These are phyloP conservation scores for Phymatocera aterrima DNA, from an alignment of 2,888 invertebrate genomes.

Conservation along the genomic window DNA sequence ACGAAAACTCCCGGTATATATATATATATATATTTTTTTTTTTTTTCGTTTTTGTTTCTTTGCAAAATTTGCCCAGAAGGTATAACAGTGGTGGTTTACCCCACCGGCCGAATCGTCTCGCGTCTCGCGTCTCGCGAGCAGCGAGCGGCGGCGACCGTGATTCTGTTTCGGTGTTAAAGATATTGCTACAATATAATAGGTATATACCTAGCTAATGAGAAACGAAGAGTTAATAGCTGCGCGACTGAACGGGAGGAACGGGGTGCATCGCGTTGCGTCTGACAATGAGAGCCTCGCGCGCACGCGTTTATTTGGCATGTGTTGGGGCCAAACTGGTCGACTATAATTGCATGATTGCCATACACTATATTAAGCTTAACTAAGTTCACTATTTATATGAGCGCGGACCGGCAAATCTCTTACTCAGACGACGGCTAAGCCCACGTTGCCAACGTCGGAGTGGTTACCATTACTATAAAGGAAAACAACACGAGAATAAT, in stretches of 20 bases:
- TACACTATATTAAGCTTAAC: constrained; percentile 52
- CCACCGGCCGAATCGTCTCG: no score
- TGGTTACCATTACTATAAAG: constrained; percentile 2
- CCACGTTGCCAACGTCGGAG: constrained; percentile 39
- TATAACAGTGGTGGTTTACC: no score
- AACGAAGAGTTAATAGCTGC: no score
- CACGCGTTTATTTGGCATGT: constrained; percentile 40
- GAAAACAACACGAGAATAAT: no score
- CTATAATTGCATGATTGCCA: constrained; percentile 41
- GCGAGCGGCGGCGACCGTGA: background rate
- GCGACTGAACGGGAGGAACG: no score
- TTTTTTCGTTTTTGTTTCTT: background rate
- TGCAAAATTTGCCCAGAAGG: background rate
- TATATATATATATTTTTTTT: no score
- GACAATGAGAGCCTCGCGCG: constrained; percentile 23
- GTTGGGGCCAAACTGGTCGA: constrained; percentile 34
- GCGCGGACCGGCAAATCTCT: constrained; percentile 61
- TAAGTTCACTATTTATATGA: constrained; percentile 68
- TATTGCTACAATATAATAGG: background rate
- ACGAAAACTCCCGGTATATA: no score
- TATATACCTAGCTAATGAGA: background rate
- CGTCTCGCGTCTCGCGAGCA: background rate
- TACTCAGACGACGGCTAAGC: constrained; percentile 54
- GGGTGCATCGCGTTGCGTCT: background rate
- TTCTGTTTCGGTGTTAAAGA: background rate